Percentiles rank a stretch among this genome's conserved stretches.
phyloP scores from a whole-genome alignment of 2,888 invertebrate genomes.

The Oligia latruncula region DNA sequence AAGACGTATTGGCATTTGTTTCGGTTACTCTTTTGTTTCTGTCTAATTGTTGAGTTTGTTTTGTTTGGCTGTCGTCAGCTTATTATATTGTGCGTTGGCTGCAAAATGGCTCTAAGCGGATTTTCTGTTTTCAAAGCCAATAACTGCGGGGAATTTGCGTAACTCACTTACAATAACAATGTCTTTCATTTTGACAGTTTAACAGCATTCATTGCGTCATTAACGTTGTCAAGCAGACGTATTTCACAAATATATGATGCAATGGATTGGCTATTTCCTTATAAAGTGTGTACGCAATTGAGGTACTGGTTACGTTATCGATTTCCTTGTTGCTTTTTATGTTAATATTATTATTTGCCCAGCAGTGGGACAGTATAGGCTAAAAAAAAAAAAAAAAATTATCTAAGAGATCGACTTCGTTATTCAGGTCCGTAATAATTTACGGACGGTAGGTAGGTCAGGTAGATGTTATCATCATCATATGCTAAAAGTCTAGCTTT shows the following conservation, averaged over 20 bases:
- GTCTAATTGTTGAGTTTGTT: slow-evolving; percentile 17
- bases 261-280: neutral
- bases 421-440: neutral
- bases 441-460: neutral
- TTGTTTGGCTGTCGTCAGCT: slow-evolving; percentile 9
- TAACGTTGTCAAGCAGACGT: neutral
- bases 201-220: neutral
- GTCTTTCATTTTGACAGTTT: neutral
- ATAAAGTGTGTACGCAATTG: neutral
- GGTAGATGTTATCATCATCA: too few species aligned
- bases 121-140: slow-evolving; percentile 1
- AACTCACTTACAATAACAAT: neutral
- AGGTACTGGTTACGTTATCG: neutral
- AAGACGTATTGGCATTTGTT: slow-evolving; percentile 27
- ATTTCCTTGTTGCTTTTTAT: neutral
- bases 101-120: neutral
- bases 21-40: slow-evolving; percentile 26
- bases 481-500: too few species aligned
- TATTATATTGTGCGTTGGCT: neutral
- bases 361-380: too few species aligned
- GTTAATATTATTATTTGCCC: too few species aligned
- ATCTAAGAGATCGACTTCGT: neutral
- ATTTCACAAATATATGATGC: neutral
- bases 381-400: too few species aligned
- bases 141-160: neutral